Percentiles rank a stretch among this genome's conserved stretches.
phyloP scores from a whole-genome alignment of 2,797 vertebrate genomes.

The Neostethus bicornis region DNA sequence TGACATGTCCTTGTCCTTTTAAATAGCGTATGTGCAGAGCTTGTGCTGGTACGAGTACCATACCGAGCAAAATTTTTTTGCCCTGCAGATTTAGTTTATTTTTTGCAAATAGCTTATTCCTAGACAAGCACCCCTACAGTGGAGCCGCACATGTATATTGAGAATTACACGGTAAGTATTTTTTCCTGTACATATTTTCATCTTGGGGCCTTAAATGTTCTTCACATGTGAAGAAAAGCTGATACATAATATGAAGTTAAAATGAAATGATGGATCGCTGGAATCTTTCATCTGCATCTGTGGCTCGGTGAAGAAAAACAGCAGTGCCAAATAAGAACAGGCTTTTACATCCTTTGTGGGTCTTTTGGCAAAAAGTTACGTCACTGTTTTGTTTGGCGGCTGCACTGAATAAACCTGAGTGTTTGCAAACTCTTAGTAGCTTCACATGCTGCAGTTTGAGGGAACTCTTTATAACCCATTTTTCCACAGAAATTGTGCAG shows the following conservation, averaged over 20 bases:
- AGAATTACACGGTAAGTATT: no score
- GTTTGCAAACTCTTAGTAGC: slow-evolving; percentile 37
- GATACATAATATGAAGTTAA: neutral
- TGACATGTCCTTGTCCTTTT: no score
- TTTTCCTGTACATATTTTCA: no score
- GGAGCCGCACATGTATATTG: no score
- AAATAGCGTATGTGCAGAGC: no score
- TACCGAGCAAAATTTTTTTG: no score
- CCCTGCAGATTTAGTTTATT: no score
- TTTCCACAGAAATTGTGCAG: slow-evolving; percentile 39
- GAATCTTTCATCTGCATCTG: slow-evolving; percentile 67
- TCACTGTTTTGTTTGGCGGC: slow-evolving; percentile 30
- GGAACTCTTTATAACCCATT: slow-evolving; percentile 38
- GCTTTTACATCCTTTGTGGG: slow-evolving; percentile 41
- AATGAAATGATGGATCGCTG: slow-evolving; percentile 30
- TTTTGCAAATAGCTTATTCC: no score
- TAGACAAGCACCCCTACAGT: no score
- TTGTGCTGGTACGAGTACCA: no score
- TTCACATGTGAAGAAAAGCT: neutral
- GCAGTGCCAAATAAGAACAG: slow-evolving; percentile 41
- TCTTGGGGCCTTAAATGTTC: no score
- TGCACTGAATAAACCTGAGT: slow-evolving; percentile 20
- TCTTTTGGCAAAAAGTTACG: slow-evolving; percentile 42
- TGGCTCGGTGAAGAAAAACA: slow-evolving; percentile 22
- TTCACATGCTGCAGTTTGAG: slow-evolving; percentile 24